Base-by-base conservation (phyloP, 35 echinoderm and acorn worm species). In the Holothuria glaberrima region DNA sequence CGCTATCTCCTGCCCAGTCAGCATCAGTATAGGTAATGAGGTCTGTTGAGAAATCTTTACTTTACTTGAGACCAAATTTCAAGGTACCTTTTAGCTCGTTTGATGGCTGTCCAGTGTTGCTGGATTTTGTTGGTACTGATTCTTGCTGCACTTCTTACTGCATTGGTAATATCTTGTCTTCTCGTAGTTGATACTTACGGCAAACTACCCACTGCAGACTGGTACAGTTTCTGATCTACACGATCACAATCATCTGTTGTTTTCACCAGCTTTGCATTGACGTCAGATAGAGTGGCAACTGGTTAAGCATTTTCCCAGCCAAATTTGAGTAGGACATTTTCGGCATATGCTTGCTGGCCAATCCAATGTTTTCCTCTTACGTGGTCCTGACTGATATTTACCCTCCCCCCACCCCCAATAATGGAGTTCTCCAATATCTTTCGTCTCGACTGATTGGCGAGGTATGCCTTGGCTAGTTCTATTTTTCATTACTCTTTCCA, bases 141-240 rank as follows among this genome's bases (percentile, higher is more conserved):
- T 10, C 52, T 22, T 57, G 48, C 48, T 9, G 29, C 16, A 22
- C 56, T 83, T 7, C 5, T 13, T 6, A 83, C 79, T 52, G 52
- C 29, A 59, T 30, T 58, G 27, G 6, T 20, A 18, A 83, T 21
- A 61, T 83, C 79, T 32, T 45, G 48, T 83, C 79, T 57, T 58
- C 46, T 83, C 29, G 20, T 27, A 19, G 79, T 83, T 13, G 29
- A 27, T 6, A 59, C 7, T 29, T 83, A 83, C 18, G 29, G 20
- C 79, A 82, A 32, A 32, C 12, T 83, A 16, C 79, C 79, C 24
- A 83, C 79, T 33, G n/a, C n/a, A n/a, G n/a, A n/a, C n/a, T n/a
- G n/a, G n/a, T n/a, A n/a, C n/a, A n/a, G n/a, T n/a, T n/a, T 27
- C 9, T 27, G 21, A 59, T 83, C 79, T 16, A 59, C 52, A 21